Evolutionary conservation across 2,113 vertebrate species (phyloP).

Genomic region (Zosterops japonicus): DNA sequence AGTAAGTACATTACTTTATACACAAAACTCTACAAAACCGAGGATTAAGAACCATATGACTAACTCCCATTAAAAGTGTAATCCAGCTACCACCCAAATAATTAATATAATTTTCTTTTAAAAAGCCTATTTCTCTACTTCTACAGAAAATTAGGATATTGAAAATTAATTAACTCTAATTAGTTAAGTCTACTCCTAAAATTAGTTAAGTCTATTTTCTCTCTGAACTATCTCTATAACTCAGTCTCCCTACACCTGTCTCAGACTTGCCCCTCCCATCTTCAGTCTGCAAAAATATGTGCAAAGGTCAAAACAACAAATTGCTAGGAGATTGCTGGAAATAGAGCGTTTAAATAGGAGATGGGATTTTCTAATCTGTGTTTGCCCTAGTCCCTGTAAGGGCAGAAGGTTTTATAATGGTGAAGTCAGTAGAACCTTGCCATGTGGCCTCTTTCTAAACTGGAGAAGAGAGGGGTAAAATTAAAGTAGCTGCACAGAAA

Average conservation of each 20-base stretch:
- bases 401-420: neutral
- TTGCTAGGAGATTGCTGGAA: neutral
- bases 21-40: neutral
- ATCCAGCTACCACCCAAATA: neutral
- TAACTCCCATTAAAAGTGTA: neutral
- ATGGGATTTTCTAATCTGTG: neutral
- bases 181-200: too few species aligned
- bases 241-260: neutral
- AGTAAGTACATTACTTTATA: neutral
- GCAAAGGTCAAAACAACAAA: slow-evolving; percentile 22
- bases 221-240: neutral
- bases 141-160: neutral
- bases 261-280: neutral
- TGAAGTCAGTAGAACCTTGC: neutral
- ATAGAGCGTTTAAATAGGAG: neutral
- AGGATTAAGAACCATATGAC: neutral
- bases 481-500: neutral
- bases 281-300: neutral
- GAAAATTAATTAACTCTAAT: neutral
- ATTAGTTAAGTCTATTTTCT: neutral
- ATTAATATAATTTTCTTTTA: neutral
- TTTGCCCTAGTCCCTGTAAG: neutral
- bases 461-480: neutral
- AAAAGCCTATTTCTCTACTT: neutral
- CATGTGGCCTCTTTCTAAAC: neutral